phyloP scores from a whole-genome alignment of 2,113 vertebrate genomes.

The Engraulis encrasicolus region DNA sequence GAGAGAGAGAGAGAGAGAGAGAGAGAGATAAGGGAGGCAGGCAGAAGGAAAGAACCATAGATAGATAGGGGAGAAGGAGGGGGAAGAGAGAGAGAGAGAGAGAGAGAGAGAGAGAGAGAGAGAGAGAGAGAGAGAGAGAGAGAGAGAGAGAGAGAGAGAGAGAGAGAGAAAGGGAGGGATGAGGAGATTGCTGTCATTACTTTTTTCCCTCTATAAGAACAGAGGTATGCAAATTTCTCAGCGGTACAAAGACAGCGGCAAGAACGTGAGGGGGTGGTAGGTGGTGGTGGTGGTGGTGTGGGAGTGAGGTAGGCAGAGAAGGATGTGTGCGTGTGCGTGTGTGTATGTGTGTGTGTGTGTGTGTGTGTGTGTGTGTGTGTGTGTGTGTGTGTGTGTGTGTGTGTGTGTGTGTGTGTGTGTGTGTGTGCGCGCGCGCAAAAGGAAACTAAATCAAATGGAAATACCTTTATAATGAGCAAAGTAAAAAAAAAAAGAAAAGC shows the following conservation, averaged over 20 bases:
- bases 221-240: slow-evolving; percentile 94
- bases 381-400: slow-evolving; percentile 29
- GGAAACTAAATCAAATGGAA: slow-evolving; percentile 70
- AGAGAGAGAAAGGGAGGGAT: slow-evolving; percentile 62
- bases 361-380: background rate
- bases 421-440: slow-evolving; percentile 29
- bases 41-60: too few species aligned
- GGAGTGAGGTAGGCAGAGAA: slow-evolving; percentile 48
- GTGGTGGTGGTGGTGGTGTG: background rate
- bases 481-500: slow-evolving; percentile 75
- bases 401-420: background rate
- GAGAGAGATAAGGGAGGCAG: too few species aligned
- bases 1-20: slow-evolving; percentile 68
- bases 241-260: slow-evolving; percentile 80
- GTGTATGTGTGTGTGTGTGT: background rate
- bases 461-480: slow-evolving; percentile 91
- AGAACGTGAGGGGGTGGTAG: slow-evolving; percentile 48
- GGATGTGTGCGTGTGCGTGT: slow-evolving; percentile 26
- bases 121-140: slow-evolving; percentile 76
- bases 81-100: background rate
- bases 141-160: slow-evolving; percentile 78
- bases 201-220: slow-evolving; percentile 79
- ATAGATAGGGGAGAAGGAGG: too few species aligned
- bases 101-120: slow-evolving; percentile 52
- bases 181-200: slow-evolving; percentile 97